Evolutionary conservation across 1,140 invertebrate genomes (phyloP).

Genomic region (Cheumatopsyche charites): DNA sequence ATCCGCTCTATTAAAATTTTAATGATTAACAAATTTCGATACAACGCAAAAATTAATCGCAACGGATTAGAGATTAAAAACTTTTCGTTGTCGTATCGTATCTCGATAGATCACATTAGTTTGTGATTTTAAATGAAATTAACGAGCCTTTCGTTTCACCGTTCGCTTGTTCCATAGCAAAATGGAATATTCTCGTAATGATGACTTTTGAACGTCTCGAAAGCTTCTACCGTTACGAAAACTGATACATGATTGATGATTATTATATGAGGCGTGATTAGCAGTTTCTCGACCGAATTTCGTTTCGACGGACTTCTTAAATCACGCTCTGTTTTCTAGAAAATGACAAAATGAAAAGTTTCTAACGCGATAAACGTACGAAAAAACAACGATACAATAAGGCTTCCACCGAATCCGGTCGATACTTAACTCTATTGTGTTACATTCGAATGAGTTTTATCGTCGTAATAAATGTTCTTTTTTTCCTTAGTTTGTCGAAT

Average conservation of each 20-base stretch:
- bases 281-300: conserved; percentile 19
- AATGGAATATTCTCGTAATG: not conserved
- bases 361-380: not conserved
- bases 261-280: conserved; percentile 4
- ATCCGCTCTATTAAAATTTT: too few relatives aligned
- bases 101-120: not conserved
- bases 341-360: not conserved
- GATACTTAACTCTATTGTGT: not conserved
- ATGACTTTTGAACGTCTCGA: not conserved
- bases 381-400: not conserved
- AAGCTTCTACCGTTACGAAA: conserved; percentile 6
- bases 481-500: too few relatives aligned
- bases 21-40: too few relatives aligned
- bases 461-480: not conserved
- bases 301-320: not conserved
- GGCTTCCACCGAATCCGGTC: not conserved
- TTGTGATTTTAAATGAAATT: not conserved
- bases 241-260: conserved; percentile 10
- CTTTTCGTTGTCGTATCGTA: not conserved
- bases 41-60: too few relatives aligned
- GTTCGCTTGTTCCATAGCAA: not conserved
- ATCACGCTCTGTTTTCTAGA: conserved; percentile 19
- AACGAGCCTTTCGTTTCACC: not conserved
- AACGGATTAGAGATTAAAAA: not conserved
- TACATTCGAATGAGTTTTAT: not conserved